These are phyloP conservation scores for Eupithecia centaureata DNA, from an alignment of 2,888 invertebrate genomes.

Conservation along the genomic window DNA sequence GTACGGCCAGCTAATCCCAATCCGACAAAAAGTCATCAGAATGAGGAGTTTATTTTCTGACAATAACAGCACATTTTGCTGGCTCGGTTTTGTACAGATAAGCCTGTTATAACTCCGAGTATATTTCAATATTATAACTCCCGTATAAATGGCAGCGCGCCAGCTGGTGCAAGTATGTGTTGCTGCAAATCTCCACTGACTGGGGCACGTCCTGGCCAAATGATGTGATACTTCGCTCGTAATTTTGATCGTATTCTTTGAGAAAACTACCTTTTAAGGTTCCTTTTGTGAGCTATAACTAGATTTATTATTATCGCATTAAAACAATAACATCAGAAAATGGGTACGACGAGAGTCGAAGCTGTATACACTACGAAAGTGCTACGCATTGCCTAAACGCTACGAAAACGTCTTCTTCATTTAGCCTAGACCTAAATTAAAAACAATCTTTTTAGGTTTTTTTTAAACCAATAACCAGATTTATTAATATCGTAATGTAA, in stretches of 20 bases:
- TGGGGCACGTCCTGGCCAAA: conserved; percentile 31
- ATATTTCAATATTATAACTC: conserved; percentile 47
- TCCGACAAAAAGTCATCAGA: conserved; percentile 36
- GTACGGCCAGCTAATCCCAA: conserved; percentile 21
- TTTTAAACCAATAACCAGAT: too few relatives aligned
- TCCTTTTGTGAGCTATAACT: not conserved
- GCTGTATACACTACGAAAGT: too few relatives aligned
- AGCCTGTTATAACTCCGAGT: conserved; percentile 45
- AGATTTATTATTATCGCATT: not conserved
- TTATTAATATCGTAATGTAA: too few relatives aligned
- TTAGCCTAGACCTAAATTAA: too few relatives aligned
- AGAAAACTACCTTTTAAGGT: not conserved
- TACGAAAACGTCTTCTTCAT: too few relatives aligned
- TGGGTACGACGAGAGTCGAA: too few relatives aligned
- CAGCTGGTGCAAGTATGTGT: conserved; percentile 42
- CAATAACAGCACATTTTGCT: conserved; percentile 43
- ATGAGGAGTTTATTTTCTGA: conserved; percentile 34
- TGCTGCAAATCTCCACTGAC: conserved; percentile 36
- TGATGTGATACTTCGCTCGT: conserved; percentile 28
- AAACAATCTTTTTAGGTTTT: too few relatives aligned
- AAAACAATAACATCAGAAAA: not conserved
- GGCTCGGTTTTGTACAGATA: conserved; percentile 44
- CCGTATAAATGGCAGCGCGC: conserved; percentile 44
- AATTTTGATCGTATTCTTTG: conserved; percentile 16
- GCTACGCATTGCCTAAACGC: too few relatives aligned